Conservation (phyloP, 2,113 vertebrate genomes). For the pig (Sus scrofa) region DNA sequence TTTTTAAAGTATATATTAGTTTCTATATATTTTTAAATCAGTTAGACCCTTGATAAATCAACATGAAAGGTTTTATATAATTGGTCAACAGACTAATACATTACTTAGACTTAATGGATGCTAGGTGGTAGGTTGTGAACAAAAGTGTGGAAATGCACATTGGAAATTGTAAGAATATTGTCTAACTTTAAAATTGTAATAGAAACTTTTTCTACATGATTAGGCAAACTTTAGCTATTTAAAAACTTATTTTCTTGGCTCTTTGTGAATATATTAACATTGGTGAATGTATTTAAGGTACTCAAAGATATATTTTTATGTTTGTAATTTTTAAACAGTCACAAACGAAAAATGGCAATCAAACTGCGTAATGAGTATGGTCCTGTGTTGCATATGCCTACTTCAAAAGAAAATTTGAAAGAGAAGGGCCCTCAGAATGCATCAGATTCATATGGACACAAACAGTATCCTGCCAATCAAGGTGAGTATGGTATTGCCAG, state of each 20-base stretch:
- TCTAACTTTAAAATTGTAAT: conserved; percentile 55
- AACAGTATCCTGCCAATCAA: conserved; percentile 90
- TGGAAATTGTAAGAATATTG: conserved; percentile 22
- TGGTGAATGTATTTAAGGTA: conserved; percentile 28
- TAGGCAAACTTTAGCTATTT: background rate
- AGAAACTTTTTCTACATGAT: conserved; percentile 18
- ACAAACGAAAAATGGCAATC: conserved; percentile 95
- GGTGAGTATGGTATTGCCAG: conserved; percentile 85
- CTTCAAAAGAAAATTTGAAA: conserved; percentile 93
- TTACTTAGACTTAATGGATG: background rate
- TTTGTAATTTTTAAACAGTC: conserved; percentile 87
- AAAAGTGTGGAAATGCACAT: conserved; percentile 44
- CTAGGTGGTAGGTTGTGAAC: background rate
- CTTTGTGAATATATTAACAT: conserved; percentile 18
- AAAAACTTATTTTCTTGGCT: conserved; percentile 36
- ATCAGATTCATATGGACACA: conserved; percentile 88
- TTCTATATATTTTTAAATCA: conserved; percentile 38
- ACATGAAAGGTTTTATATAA: conserved; percentile 26
- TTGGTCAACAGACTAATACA: conserved; percentile 17
- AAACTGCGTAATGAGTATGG: conserved; percentile 95
- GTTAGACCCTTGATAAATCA: background rate
- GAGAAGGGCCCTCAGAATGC: conserved; percentile 88
- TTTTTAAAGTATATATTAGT: conserved; percentile 2
- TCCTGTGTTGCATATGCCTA: conserved; percentile 96
- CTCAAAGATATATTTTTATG: conserved; percentile 48